Evolutionary conservation across 2,888 invertebrate genomes (phyloP), one percentile per base, ranked within the genome.

Genomic region (Baccha elongata): DNA sequence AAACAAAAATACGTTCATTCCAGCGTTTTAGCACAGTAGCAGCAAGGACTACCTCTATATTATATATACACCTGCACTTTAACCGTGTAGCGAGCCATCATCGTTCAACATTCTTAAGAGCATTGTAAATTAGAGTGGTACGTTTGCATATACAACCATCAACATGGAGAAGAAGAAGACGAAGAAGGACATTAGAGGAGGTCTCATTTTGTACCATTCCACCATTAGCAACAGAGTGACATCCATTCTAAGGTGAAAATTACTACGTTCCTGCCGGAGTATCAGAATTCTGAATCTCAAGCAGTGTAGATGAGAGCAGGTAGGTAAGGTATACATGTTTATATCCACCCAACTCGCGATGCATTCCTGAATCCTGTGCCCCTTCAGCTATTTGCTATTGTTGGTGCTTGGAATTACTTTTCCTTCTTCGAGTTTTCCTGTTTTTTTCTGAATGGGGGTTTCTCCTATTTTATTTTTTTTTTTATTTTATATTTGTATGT

Each of bases 121-220:
- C 21, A 75, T 62, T 75, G 79, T 75, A 75, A 80, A 80, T 80
- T 74, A 80, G 79, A 75, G 74, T 80, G 74, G 79, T 75, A 68
- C 50, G 76, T 53, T 64, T 62, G 69, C 40, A 73, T 79, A 15
- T 10, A 55, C 19, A 13, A 65, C 19, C n/a, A 23, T 42, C 15
- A 23, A 1, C 15, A 48, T 42, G 52, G 5, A 64, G 46, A 10
- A 23, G 29, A 40, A 55, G 42, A 21, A 29, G 13, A 29, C 32
- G 52, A n/a, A 60, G 42, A 21, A 78, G 42, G 50, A 44, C 7
- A 52, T 60, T 68, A 10, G n/a, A 52, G 50, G 32, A 69, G 60
- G 40, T 58, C 55, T 55, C 13, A 26, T 26, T 19, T 17, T 13
- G 10, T 26, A 4, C 23, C 42, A 26, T 23, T 26, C 7, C 29